Conservation (phyloP, 1,140 invertebrate genomes). For the Globodera rostochiensis region DNA sequence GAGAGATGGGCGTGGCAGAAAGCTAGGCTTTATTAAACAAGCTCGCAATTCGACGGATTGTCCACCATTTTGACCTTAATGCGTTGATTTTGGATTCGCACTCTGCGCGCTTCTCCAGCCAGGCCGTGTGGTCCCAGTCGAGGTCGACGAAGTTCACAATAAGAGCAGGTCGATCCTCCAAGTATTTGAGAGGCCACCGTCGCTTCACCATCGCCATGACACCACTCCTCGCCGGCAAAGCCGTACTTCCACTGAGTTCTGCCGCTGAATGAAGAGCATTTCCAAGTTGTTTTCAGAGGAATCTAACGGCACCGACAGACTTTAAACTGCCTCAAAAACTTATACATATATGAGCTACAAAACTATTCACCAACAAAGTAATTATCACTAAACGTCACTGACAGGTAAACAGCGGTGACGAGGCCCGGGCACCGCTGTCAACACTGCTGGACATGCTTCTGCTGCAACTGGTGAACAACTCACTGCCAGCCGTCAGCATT, state of each 20-base stretch:
- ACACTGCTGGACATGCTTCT: background rate
- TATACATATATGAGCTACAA: background rate
- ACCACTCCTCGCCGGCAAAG: constrained; percentile 14
- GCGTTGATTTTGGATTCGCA: constrained; percentile 72
- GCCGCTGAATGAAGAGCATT: background rate
- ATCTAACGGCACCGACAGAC: background rate
- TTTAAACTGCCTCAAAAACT: background rate
- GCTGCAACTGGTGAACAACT: constrained; percentile 35
- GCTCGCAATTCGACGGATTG: background rate
- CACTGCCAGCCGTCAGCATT: constrained; percentile 39
- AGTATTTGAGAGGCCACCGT: constrained; percentile 92
- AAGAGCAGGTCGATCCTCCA: constrained; percentile 84
- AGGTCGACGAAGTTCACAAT: constrained; percentile 92
- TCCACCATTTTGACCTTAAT: constrained; percentile 27
- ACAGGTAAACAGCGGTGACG: background rate
- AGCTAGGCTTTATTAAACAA: too few species aligned
- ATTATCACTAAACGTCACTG: constrained; percentile 15
- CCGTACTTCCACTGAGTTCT: background rate
- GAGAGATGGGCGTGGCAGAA: too few species aligned
- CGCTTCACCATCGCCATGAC: constrained; percentile 82
- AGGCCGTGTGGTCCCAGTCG: constrained; percentile 90
- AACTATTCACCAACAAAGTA: constrained; percentile 5
- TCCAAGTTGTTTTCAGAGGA: background rate
- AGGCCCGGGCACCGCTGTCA: background rate
- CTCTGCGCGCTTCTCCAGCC: constrained; percentile 90